Base-by-base conservation (phyloP, 2,888 invertebrate species). In the Acleris sparsana region DNA sequence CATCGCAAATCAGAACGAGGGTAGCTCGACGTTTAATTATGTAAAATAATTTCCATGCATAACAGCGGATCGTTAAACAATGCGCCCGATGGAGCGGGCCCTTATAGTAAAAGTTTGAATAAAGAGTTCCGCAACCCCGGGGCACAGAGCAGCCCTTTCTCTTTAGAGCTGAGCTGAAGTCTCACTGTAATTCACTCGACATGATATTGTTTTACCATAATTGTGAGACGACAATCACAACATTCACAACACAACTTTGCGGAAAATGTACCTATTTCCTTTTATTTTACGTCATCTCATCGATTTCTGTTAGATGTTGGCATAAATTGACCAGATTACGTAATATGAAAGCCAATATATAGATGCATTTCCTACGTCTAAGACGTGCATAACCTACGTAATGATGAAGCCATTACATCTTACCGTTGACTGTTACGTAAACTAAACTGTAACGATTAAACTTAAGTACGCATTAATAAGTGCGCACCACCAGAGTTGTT, bases 1-100 rank as follows among this genome's bases (percentile, higher is more conserved):
- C 86, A 86, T 87, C 84, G 79, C 87, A 86, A 90, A 91, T 89
- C 89, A 88, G 84, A 87, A 84, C 78, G 78, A 75, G 86, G 86
- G 84, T 82, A 80, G 79, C 78, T 72, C 75, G 81, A 76, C 87
- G 84, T 87, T 91, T 91, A 90, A 90, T 90, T 89, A 92, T 92
- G 91, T 87, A 89, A 92, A 92, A 90, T 90, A 85, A 88, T 87
- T 88, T 83, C 87, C 87, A 87, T 89, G 86, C 88, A 86, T 87
- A 86, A 82, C 82, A 83, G 88, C 85, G 84, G 86, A 85, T 83
- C 81, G 78, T 84, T 83, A 86, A 89, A 90, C 88, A 91, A 90
- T 85, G 84, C 83, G 83, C 82, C 88, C 87, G 88, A 87, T 89
- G 88, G 84, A 75, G 71, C 76, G 74, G 76, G 82, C 84, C 84